Percentiles rank a stretch among this genome's conserved stretches.
These are phyloP conservation scores for Leptocoma aspasia DNA, from an alignment of 2,113 vertebrate genomes.

Conservation along the genomic window DNA sequence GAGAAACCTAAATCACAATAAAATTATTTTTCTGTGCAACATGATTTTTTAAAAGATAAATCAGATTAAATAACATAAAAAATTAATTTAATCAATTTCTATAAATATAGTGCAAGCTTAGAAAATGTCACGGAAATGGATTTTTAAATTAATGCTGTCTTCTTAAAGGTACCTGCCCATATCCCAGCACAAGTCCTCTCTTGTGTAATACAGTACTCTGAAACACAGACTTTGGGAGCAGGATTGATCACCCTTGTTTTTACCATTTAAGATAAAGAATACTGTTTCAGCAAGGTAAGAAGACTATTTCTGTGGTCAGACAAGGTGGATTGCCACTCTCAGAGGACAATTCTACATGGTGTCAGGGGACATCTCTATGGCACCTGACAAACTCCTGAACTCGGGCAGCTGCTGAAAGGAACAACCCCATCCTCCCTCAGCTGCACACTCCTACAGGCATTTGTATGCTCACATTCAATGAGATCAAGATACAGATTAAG, in stretches of 20 bases:
- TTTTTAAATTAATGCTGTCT: background rate
- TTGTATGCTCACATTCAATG: background rate
- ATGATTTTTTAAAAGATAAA: background rate
- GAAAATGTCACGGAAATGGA: background rate
- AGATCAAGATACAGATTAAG: background rate
- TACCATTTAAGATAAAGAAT: background rate
- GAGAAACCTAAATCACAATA: background rate
- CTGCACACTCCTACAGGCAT: background rate
- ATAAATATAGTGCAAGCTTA: background rate
- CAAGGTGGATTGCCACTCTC: background rate
- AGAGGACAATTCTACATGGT: background rate
- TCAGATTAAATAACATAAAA: background rate
- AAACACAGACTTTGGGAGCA: background rate
- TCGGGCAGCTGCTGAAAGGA: background rate
- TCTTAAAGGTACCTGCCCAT: background rate
- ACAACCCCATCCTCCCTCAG: background rate
- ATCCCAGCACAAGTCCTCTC: background rate
- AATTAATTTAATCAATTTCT: background rate
- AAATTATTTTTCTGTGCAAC: background rate
- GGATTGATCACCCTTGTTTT: background rate
- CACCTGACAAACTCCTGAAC: background rate
- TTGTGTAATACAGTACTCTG: background rate
- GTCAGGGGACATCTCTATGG: rapidly evolving
- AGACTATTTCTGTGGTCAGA: background rate
- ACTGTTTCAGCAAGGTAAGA: background rate